A percentile compares a stretch with the other conserved stretches of the same genome.
Conservation (phyloP, 1,140 invertebrate species). For the Ditylenchus dipsaci region DNA sequence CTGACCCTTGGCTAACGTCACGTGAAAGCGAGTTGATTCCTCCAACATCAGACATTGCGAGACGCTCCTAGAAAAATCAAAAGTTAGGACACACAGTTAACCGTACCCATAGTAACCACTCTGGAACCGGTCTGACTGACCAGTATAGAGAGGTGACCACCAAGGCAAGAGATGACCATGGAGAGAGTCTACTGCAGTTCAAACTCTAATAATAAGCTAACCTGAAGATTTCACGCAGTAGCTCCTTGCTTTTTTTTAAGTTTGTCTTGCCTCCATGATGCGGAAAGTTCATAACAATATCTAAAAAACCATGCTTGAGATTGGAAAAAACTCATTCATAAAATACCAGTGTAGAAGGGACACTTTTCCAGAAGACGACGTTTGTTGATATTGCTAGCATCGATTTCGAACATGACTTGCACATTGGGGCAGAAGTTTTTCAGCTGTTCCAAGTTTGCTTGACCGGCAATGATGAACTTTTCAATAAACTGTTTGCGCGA, state of each 20-base stretch:
- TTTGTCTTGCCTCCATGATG: slow-evolving; percentile 53
- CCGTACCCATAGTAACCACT: too few species aligned
- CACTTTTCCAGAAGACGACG: not conserved
- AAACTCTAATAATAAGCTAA: slow-evolving; percentile 12
- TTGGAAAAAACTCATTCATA: too few species aligned
- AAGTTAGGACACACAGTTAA: too few species aligned
- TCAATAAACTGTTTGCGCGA: slow-evolving; percentile 29
- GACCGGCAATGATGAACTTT: slow-evolving; percentile 21
- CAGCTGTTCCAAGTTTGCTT: not conserved
- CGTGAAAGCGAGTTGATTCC: slow-evolving; percentile 25
- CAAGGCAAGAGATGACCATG: too few species aligned
- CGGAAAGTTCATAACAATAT: slow-evolving; percentile 52
- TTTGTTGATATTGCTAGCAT: slow-evolving; percentile 32
- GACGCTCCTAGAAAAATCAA: too few species aligned
- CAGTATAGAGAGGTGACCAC: too few species aligned
- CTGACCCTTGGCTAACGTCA: slow-evolving; percentile 35
- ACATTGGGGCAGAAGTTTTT: slow-evolving; percentile 23
- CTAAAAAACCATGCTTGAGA: not conserved
- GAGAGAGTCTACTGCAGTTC: too few species aligned
- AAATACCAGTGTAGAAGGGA: not conserved
- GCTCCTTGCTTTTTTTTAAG: slow-evolving; percentile 19
- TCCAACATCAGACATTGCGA: slow-evolving; percentile 8
- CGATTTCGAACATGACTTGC: slow-evolving; percentile 32
- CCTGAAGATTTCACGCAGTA: slow-evolving; percentile 36
- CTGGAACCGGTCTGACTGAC: too few species aligned